Percentiles rank a stretch among this genome's conserved stretches.
Evolutionary conservation across 1,140 invertebrate species (phyloP).

Genomic region (Acromyrmex heyeri): DNA sequence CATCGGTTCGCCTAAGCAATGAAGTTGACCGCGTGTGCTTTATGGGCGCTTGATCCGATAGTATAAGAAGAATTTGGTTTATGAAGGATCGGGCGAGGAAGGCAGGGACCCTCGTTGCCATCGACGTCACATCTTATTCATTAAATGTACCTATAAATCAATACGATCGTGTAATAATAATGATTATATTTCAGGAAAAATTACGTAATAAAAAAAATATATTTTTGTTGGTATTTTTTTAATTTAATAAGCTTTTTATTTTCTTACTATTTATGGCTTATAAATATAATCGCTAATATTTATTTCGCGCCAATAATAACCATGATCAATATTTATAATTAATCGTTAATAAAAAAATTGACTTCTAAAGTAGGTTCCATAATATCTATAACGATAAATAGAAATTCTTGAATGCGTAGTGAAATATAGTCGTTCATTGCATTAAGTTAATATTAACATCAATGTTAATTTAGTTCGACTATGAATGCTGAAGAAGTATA

Average conservation of each 20-base stretch:
- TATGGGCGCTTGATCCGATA: conserved; percentile 66
- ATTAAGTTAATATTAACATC: conserved; percentile 32
- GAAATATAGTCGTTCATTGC: background rate
- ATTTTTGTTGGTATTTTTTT: background rate
- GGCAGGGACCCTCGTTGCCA: background rate
- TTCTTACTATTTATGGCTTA: background rate
- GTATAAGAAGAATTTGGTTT: conserved; percentile 47
- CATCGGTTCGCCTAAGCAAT: conserved; percentile 55
- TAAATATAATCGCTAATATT: background rate
- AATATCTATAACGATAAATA: background rate
- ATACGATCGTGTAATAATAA: background rate
- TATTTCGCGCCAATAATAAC: background rate
- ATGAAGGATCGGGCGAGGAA: background rate
- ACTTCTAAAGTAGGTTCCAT: background rate
- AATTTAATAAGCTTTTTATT: background rate
- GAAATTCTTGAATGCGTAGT: background rate
- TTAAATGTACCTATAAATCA: conserved; percentile 39
- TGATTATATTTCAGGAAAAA: background rate
- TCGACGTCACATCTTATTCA: background rate
- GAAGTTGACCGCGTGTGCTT: conserved; percentile 67
- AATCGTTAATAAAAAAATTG: background rate
- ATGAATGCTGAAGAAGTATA: conserved; percentile 4
- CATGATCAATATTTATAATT: background rate
- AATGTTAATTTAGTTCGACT: background rate
- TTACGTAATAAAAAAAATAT: background rate